phyloP scores from a whole-genome alignment of 2,888 invertebrate genomes.

The Pseudoips prasinana region DNA sequence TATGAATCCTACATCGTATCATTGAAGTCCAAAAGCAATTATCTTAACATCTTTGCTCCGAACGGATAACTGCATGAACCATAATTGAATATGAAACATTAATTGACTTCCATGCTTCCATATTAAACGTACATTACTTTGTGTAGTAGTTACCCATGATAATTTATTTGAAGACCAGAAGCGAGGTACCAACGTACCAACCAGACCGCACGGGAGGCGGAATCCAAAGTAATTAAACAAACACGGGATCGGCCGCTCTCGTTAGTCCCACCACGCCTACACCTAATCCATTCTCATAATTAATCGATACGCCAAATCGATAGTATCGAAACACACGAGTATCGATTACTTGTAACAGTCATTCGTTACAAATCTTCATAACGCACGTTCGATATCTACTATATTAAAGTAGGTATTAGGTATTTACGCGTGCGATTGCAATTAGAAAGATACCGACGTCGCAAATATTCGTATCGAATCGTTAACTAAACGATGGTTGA shows the following conservation, averaged over 20 bases:
- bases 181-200: constrained; percentile 36
- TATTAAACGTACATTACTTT: constrained; percentile 1
- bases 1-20: too few relatives aligned
- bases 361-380: constrained; percentile 31
- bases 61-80: too few relatives aligned
- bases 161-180: constrained; percentile 48
- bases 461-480: constrained; percentile 48
- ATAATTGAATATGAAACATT: constrained; percentile 1
- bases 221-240: constrained; percentile 64
- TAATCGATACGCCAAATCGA: constrained; percentile 54
- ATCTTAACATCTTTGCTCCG: too few relatives aligned
- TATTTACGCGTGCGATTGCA: constrained; percentile 29
- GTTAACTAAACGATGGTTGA: constrained; percentile 47
- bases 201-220: constrained; percentile 47
- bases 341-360: constrained; percentile 46
- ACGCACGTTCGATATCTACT: constrained; percentile 12
- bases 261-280: constrained; percentile 60
- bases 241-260: constrained; percentile 64
- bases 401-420: too few relatives aligned
- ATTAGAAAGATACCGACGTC: constrained; percentile 29
- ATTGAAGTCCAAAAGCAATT: too few relatives aligned
- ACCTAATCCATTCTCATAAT: constrained; percentile 69
- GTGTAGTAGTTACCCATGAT: background rate
- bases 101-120: background rate
- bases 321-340: constrained; percentile 35